A percentile compares a stretch with the other conserved stretches of the same genome.
These are phyloP conservation scores for Bombyx mori DNA, from an alignment of 1,140 invertebrate genomes.

Conservation along the genomic window DNA sequence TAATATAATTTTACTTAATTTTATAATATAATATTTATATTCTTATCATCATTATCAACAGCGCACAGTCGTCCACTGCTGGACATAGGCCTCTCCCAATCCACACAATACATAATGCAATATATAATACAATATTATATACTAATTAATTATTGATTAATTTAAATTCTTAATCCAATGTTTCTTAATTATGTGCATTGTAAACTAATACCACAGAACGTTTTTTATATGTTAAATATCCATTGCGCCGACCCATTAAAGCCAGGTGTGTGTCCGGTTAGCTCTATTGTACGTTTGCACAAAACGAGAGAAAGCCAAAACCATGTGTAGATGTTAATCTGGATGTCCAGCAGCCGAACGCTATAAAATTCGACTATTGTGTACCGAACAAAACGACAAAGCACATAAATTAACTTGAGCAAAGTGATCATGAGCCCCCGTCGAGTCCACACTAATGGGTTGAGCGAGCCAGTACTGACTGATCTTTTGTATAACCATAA, in stretches of 20 bases:
- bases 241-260: conserved; percentile 31
- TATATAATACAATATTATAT: too few relatives aligned
- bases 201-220: background rate
- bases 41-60: too few relatives aligned
- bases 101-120: too few relatives aligned
- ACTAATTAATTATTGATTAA: background rate
- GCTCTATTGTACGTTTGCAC: conserved; percentile 56
- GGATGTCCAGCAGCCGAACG: conserved; percentile 60
- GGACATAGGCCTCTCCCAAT: too few relatives aligned
- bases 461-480: conserved; percentile 27
- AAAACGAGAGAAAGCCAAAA: conserved; percentile 66
- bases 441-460: conserved; percentile 55
- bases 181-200: background rate
- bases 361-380: conserved; percentile 63
- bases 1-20: too few relatives aligned
- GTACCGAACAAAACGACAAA: conserved; percentile 57
- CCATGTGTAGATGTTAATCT: conserved; percentile 62
- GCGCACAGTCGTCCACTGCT: too few relatives aligned
- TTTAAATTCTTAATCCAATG: background rate
- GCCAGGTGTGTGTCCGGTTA: conserved; percentile 59
- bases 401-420: conserved; percentile 69
- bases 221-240: conserved; percentile 5
- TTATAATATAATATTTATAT: too few relatives aligned
- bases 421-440: conserved; percentile 66
- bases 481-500: conserved; percentile 21